Evolutionary conservation across 2,113 vertebrate species (phyloP), one percentile per base, ranked within the genome.

Genomic region (Corythornis madagascariensis): DNA sequence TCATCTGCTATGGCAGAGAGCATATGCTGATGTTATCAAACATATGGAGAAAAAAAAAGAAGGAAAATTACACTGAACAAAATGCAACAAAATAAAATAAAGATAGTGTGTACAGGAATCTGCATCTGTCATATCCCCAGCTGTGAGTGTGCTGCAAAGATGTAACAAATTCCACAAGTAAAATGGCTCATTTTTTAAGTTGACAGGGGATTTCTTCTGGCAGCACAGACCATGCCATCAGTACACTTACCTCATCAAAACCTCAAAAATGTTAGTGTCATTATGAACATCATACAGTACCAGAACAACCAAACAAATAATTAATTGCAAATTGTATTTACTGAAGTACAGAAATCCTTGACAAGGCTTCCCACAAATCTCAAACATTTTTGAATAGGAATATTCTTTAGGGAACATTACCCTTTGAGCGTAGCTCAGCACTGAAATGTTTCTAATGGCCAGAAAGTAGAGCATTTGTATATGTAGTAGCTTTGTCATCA

Each of bases 11-110:
- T 40, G 52, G 17, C 43, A 91, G 42, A 88, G 56, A 94, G 70
- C 92, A 89, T 92, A 95, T 86, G 94, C 20, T 83, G 72, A 60
- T 88, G 38, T 56, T 92, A 83, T 80, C 52, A 92, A 92, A 83
- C 85, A 95, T 89, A 92, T 43, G 85, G 93, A 61, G 45, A 2
- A 29, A 43, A 65, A 38, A 86, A 83, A 57, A 55, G 86, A 59
- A 20, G 35, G 59, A 52, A 89, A 91, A 74, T 83, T 76, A 22
- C 16, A 7, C 21, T 48, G 57, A 88, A 70, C 20, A 63, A 86
- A 94, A 89, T 55, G 14, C 20, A 85, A 59, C 15, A 66, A 85
- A 83, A 84, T 56, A 80, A 88, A 92, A 61, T 42, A 69, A 89
- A 4, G 16, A 14, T 38, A 47, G 14, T 17, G 25, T 61, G 40